phyloP scores from a whole-genome alignment of 2,888 invertebrate genomes.

The Sarcophaga subvicina region DNA sequence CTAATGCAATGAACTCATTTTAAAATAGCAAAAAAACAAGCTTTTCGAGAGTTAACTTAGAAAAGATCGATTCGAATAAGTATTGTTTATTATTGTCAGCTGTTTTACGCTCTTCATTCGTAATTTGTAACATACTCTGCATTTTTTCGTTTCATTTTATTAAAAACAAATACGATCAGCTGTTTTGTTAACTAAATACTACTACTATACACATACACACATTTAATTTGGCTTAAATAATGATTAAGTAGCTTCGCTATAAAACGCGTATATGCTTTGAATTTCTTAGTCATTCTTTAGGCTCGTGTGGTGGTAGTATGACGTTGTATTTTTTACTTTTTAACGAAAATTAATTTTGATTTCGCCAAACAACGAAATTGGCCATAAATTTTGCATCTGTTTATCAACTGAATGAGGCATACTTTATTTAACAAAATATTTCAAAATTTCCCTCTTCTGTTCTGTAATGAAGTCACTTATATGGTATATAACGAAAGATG shows the following conservation, averaged over 20 bases:
- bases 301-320: neutral
- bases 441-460: neutral
- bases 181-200: too few species aligned
- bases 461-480: constrained; percentile 15
- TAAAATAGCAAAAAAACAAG: too few species aligned
- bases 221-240: neutral
- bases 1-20: too few species aligned
- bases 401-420: constrained; percentile 3
- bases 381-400: constrained; percentile 17
- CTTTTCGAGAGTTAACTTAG: too few species aligned
- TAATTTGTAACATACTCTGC: too few species aligned
- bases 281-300: neutral
- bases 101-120: too few species aligned
- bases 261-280: neutral
- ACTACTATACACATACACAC: neutral
- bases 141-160: too few species aligned
- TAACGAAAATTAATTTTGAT: neutral
- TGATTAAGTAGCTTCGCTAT: neutral
- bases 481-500: constrained; percentile 13
- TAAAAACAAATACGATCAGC: too few species aligned
- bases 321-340: neutral
- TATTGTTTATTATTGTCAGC: too few species aligned
- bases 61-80: too few species aligned
- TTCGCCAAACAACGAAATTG: neutral
- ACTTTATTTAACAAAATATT: neutral